phyloP scores from a whole-genome alignment of 37 sponge, comb jelly and placozoan species.

The Cliona cf. orientalis region DNA sequence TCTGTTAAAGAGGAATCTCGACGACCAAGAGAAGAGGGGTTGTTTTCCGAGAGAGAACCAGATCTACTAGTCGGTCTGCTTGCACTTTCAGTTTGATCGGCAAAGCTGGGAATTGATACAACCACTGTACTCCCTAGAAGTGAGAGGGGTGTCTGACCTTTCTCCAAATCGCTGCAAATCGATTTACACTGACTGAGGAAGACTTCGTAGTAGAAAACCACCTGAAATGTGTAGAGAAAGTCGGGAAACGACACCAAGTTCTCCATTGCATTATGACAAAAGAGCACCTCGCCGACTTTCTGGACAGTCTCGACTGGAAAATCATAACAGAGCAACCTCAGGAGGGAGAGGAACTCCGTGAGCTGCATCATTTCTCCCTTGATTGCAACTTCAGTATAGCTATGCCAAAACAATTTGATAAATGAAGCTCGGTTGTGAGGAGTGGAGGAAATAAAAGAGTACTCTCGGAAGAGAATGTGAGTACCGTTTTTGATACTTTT shows the following conservation, averaged over 20 bases:
- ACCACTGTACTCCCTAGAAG: slow-evolving; percentile 11
- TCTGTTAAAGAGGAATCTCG: not conserved
- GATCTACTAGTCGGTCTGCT: not conserved
- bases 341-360: slow-evolving; percentile 62
- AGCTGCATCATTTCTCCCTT: slow-evolving; percentile 47
- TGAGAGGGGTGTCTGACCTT: not conserved
- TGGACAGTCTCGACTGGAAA: slow-evolving; percentile 48
- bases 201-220: slow-evolving; percentile 73
- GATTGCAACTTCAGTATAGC: slow-evolving; percentile 52
- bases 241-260: slow-evolving; percentile 39
- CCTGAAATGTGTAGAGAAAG: slow-evolving; percentile 84
- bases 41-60: not conserved
- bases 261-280: slow-evolving; percentile 7
- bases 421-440: slow-evolving; percentile 86
- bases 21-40: not conserved
- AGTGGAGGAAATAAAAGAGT: slow-evolving; percentile 67
- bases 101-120: slow-evolving; percentile 18
- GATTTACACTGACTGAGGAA: slow-evolving; percentile 60
- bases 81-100: not conserved
- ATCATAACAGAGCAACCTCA: slow-evolving; percentile 73
- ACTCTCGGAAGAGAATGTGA: slow-evolving; percentile 78
- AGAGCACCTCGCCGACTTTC: slow-evolving; percentile 19
- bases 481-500: slow-evolving; percentile 57
- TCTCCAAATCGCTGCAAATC: not conserved
- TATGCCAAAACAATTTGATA: slow-evolving; percentile 57